Conservation (phyloP, 2,888 invertebrate genomes). For the Trisateles emortualis region DNA sequence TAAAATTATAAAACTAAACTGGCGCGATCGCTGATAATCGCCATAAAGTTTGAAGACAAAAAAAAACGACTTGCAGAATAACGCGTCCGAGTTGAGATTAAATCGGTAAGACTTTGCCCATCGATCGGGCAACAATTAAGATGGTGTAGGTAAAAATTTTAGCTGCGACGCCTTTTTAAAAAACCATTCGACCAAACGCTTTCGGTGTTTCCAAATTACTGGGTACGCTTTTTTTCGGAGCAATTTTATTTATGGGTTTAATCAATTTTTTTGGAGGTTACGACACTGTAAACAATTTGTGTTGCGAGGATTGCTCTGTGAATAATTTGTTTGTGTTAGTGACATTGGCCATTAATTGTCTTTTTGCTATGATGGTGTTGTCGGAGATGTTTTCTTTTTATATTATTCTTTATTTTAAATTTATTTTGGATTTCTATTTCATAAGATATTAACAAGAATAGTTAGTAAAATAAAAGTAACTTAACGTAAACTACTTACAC, state of each 20-base stretch:
- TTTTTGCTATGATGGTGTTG: neutral
- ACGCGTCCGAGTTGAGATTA: slow-evolving; percentile 53
- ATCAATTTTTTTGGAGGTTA: slow-evolving; percentile 43
- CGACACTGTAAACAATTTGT: slow-evolving; percentile 27
- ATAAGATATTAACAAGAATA: too few relatives aligned
- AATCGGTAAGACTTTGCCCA: slow-evolving; percentile 59
- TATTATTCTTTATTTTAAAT: too few relatives aligned
- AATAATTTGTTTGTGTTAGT: slow-evolving; percentile 19
- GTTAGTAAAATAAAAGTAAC: too few relatives aligned
- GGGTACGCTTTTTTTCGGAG: slow-evolving; percentile 40
- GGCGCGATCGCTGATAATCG: slow-evolving; percentile 27
- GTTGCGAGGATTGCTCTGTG: slow-evolving; percentile 25
- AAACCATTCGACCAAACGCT: slow-evolving; percentile 54
- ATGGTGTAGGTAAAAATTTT: slow-evolving; percentile 58
- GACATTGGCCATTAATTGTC: slow-evolving; percentile 8
- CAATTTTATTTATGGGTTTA: slow-evolving; percentile 49
- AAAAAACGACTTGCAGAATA: slow-evolving; percentile 50
- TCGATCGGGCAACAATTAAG: slow-evolving; percentile 67
- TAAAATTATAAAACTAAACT: slow-evolving; percentile 24
- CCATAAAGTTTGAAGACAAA: slow-evolving; percentile 26
- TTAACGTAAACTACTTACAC: too few relatives aligned
- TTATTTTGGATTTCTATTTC: too few relatives aligned
- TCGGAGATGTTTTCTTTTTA: neutral
- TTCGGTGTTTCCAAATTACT: slow-evolving; percentile 56
- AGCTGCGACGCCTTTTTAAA: slow-evolving; percentile 62